A percentile compares a stretch with the other conserved stretches of the same genome.
phyloP scores from a whole-genome alignment of 2,888 invertebrate genomes.

The Protodeltote pygarga region DNA sequence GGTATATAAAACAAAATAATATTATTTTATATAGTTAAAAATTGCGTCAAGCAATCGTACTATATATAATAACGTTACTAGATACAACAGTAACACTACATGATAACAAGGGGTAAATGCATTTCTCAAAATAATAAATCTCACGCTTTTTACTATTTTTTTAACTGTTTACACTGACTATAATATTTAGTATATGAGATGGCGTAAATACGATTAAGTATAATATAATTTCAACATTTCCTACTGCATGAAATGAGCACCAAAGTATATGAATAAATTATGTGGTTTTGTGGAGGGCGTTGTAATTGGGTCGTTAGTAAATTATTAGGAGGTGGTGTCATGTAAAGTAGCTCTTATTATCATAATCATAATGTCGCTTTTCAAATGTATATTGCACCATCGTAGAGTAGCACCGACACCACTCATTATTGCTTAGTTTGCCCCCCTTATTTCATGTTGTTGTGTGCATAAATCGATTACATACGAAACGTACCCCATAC shows the following conservation, averaged over 20 bases:
- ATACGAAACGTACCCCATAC: slow-evolving; percentile 40
- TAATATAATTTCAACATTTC: slow-evolving; percentile 50
- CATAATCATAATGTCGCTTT: background rate
- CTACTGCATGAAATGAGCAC: slow-evolving; percentile 75
- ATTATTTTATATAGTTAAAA: slow-evolving; percentile 21
- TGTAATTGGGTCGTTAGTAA: background rate
- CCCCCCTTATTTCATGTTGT: background rate
- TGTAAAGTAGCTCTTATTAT: background rate
- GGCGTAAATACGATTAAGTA: slow-evolving; percentile 40
- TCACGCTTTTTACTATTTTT: slow-evolving; percentile 57
- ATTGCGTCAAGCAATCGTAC: slow-evolving; percentile 55
- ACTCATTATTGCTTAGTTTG: background rate
- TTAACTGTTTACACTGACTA: slow-evolving; percentile 49
- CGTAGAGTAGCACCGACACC: slow-evolving; percentile 13
- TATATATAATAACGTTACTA: slow-evolving; percentile 52
- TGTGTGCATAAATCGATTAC: background rate
- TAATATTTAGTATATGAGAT: slow-evolving; percentile 48
- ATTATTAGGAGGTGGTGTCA: background rate
- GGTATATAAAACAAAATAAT: slow-evolving; percentile 21
- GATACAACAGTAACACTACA: slow-evolving; percentile 65
- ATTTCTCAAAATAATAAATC: slow-evolving; percentile 77
- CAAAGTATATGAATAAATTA: slow-evolving; percentile 33
- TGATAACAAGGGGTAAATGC: slow-evolving; percentile 78
- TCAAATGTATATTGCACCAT: slow-evolving; percentile 10
- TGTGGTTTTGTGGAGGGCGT: slow-evolving; percentile 28